Conservation (phyloP, 2,888 invertebrate genomes). For the Agapostemon virescens region DNA sequence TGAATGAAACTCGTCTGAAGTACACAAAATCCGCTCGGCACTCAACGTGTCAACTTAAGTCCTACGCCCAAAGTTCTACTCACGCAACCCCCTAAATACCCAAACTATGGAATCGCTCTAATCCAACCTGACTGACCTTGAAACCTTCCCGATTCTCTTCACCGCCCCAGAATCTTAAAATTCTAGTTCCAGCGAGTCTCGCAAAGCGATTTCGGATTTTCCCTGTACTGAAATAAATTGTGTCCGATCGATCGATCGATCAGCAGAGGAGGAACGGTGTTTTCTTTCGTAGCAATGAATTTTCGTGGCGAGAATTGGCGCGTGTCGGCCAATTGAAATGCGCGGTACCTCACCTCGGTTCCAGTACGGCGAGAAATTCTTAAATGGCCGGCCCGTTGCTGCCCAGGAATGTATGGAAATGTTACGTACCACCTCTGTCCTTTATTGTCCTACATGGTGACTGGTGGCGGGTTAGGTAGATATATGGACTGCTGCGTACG, state of each 20-base stretch:
- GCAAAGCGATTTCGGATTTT: background rate
- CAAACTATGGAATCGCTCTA: too few species aligned
- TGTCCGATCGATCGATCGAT: background rate
- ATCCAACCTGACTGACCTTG: too few species aligned
- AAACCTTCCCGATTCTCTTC: too few species aligned
- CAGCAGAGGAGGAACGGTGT: constrained; percentile 12
- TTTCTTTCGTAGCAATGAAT: constrained; percentile 45
- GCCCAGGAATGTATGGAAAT: constrained; percentile 78
- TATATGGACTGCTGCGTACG: constrained; percentile 65
- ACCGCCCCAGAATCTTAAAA: background rate
- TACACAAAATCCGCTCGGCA: too few species aligned
- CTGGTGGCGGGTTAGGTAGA: constrained; percentile 70
- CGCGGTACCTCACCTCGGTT: constrained; percentile 68
- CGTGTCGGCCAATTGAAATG: constrained; percentile 76
- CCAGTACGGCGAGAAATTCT: constrained; percentile 75
- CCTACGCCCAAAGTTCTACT: too few species aligned
- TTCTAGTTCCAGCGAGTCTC: background rate
- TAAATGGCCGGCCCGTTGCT: constrained; percentile 75
- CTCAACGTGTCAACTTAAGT: too few species aligned
- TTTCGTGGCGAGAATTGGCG: constrained; percentile 69
- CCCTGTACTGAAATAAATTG: background rate
- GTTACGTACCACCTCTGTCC: constrained; percentile 72
- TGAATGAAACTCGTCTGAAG: too few species aligned
- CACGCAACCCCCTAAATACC: too few species aligned
- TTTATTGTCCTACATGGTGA: constrained; percentile 77